Percentiles rank a stretch among this genome's conserved stretches.
Conservation (phyloP, 23 tunicate genomes). For the Pegea sp. region DNA sequence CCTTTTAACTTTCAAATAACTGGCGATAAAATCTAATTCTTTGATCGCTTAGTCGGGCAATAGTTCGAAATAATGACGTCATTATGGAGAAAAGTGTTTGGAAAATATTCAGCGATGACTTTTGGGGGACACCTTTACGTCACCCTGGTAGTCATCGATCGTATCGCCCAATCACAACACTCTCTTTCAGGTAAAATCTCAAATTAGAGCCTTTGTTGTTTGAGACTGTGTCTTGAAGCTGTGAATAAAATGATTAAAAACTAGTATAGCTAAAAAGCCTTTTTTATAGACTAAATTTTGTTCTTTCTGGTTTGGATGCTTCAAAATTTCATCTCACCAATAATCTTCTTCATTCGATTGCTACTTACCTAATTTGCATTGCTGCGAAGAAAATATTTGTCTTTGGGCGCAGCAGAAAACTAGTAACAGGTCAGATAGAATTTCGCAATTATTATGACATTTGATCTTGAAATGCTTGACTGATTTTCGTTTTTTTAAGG, state of each 20-base stretch:
- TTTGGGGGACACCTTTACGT: conserved; percentile 68
- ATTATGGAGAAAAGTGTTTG: conserved; percentile 4
- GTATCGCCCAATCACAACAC: conserved; percentile 49
- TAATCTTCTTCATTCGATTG: conserved; percentile 37
- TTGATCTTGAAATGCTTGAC: no score
- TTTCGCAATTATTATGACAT: no score
- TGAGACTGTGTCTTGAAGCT: no score
- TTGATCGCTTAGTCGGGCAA: conserved; percentile 88
- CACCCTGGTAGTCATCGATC: conserved; percentile 80
- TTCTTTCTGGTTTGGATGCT: conserved; percentile 24
- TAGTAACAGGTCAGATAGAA: background rate
- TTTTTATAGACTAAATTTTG: conserved; percentile 21
- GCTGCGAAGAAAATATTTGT: background rate
- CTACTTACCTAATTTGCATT: conserved; percentile 37
- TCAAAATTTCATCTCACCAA: conserved; percentile 53
- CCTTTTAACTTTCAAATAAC: no score
- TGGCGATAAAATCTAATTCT: no score
- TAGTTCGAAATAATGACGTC: conserved; percentile 49
- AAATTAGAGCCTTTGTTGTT: no score
- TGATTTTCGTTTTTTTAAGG: conserved; percentile 25
- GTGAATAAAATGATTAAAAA: no score
- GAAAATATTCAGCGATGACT: conserved; percentile 22
- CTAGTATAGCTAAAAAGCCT: background rate
- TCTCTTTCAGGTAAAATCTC: conserved; percentile 48
- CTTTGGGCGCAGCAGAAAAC: background rate